Evolutionary conservation across 2,113 vertebrate genomes (phyloP).

Genomic region (Hystrix cristata): DNA sequence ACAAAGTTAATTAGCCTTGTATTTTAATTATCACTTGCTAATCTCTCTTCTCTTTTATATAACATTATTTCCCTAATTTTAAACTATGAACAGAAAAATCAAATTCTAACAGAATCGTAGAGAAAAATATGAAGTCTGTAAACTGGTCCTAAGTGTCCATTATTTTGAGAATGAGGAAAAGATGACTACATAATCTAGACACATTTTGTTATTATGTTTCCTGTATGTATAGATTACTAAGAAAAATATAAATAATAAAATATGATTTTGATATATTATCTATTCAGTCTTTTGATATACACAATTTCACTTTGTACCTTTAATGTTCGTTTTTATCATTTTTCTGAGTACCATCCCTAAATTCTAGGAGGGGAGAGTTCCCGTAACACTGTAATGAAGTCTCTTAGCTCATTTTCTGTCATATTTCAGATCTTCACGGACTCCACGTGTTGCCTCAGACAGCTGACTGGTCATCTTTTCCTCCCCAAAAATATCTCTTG

Average conservation of each 20-base stretch:
- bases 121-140: background rate
- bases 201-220: background rate
- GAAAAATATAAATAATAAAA: conserved; percentile 39
- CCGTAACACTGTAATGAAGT: background rate
- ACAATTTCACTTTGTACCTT: conserved; percentile 44
- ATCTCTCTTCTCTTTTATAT: conserved; percentile 39
- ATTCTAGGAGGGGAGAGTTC: fast-evolving
- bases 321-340: conserved; percentile 24
- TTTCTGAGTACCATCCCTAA: conserved; percentile 30
- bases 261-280: background rate
- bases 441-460: conserved; percentile 86
- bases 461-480: conserved; percentile 74
- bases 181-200: background rate
- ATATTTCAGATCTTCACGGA: conserved; percentile 83
- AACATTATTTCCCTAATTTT: conserved; percentile 53
- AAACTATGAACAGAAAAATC: conserved; percentile 52
- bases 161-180: conserved; percentile 30
- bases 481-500: conserved; percentile 83
- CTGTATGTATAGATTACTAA: background rate
- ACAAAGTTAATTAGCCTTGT: conserved; percentile 39
- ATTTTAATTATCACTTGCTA: conserved; percentile 39
- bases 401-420: background rate
- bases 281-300: conserved; percentile 36
- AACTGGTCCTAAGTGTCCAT: background rate
- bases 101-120: conserved; percentile 16